Evolutionary conservation across 1,140 invertebrate species (phyloP).

Genomic region (Zaprionus gabonicus): DNA sequence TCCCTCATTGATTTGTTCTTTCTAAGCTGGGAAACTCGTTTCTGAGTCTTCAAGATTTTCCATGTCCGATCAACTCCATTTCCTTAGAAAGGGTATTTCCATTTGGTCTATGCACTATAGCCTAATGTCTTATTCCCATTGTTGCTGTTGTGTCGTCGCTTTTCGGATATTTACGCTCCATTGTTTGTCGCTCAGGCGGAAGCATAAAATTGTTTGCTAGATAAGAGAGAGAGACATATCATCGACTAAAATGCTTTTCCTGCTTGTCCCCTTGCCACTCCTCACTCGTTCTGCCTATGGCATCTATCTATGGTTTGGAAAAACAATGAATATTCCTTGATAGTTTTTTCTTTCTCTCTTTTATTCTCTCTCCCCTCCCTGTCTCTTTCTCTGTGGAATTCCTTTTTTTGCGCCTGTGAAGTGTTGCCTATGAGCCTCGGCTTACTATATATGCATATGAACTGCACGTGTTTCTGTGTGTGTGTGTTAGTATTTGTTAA

Average conservation of each 20-base stretch:
- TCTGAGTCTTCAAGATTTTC: not conserved
- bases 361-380: constrained; percentile 14
- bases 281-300: constrained; percentile 6
- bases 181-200: constrained; percentile 83
- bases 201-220: constrained; percentile 82
- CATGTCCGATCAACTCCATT: not conserved
- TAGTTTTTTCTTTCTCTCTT: constrained; percentile 31
- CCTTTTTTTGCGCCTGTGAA: constrained; percentile 64
- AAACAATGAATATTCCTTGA: constrained; percentile 55
- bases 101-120: not conserved
- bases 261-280: constrained; percentile 1
- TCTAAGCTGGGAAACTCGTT: not conserved
- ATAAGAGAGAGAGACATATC: constrained; percentile 71
- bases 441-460: constrained; percentile 22
- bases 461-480: constrained; percentile 24
- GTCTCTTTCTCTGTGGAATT: constrained; percentile 28
- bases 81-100: not conserved
- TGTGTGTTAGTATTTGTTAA: constrained; percentile 39
- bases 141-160: constrained; percentile 64
- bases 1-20: not conserved
- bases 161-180: constrained; percentile 81
- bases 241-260: constrained; percentile 75
- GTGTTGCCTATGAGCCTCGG: constrained; percentile 43
- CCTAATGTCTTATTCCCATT: constrained; percentile 52
- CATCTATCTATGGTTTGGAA: constrained; percentile 5